Base-by-base conservation (phyloP, 2,113 vertebrate genomes). In the Progne subis region DNA sequence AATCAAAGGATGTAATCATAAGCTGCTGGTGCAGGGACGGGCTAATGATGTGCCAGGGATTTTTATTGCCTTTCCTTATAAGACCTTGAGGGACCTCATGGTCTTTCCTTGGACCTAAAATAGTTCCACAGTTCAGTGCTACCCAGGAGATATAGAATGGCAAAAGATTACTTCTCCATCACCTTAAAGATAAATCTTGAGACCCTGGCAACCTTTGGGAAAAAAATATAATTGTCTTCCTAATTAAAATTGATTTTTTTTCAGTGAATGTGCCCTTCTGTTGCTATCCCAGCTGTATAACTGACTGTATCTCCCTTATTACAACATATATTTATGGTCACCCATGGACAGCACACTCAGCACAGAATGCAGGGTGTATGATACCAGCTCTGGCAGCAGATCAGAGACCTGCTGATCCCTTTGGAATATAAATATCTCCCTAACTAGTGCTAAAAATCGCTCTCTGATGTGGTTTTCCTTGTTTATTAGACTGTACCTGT, bases 241-340 rank as follows among this genome's bases (percentile, higher is more conserved):
- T 97, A 97, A 97, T 97, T 97, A 97, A 97, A 97, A 97, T 97
- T 97, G 97, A 97, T 97, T 97, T 97, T 96, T 92, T 95, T 86
- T 70, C 92, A 46, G 93, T 78, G 92, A 96, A 87, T 94, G 95
- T 96, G 90, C 96, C 95, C 88, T 97, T 97, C 96, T 86, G 9
- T 82, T 90, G 79, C 90, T 92, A 90, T 94, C 90, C 92, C 77
- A 82, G 90, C 72, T 91, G 68, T 90, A 89, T 71, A 96, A 92
- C 68, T 94, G 92, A 87, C 88, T 91, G 74, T 95, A 84, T 69
- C 64, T 95, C 71, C 76, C 90, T 94, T 95, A 93, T 94, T 97
- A 95, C 84, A 80, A 4, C 75, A 88, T 88, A 92, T 94, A 97
- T 97, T 97, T 97, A 97, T 90, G 90, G 91, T 74, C 86, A 56